Conservation (phyloP, 2,888 invertebrate genomes). For the Orthosia gothica region DNA sequence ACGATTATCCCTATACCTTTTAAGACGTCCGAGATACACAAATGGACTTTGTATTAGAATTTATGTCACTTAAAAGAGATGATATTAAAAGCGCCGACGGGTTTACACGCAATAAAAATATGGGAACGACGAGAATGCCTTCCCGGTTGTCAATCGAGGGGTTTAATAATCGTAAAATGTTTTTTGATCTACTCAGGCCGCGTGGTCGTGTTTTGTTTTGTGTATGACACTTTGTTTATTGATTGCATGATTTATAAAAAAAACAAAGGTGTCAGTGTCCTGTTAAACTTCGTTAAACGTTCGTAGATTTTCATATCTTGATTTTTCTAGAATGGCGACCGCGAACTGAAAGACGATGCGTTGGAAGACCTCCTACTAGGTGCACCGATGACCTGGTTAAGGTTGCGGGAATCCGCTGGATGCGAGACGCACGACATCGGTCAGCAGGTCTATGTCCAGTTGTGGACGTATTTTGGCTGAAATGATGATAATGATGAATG, state of each 20-base stretch:
- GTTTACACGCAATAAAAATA: slow-evolving; percentile 92
- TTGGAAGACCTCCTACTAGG: no score
- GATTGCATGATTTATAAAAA: slow-evolving; percentile 38
- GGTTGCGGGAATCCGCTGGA: no score
- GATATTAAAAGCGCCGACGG: slow-evolving; percentile 90
- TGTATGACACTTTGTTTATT: slow-evolving; percentile 62
- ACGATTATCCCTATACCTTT: slow-evolving; percentile 91
- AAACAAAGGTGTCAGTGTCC: slow-evolving; percentile 30
- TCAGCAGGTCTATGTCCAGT: no score
- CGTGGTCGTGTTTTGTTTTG: slow-evolving; percentile 70
- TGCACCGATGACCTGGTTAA: no score
- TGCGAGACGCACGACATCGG: no score
- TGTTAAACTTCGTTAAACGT: neutral
- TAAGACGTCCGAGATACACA: slow-evolving; percentile 91
- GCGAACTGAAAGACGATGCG: no score
- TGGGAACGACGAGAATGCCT: slow-evolving; percentile 89
- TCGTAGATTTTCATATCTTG: neutral
- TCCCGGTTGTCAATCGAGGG: slow-evolving; percentile 90
- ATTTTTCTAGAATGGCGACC: neutral
- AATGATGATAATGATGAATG: no score
- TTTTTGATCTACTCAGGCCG: slow-evolving; percentile 85
- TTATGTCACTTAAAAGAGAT: slow-evolving; percentile 91
- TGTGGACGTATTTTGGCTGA: no score
- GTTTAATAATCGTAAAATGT: slow-evolving; percentile 91
- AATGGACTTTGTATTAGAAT: slow-evolving; percentile 92